These are phyloP conservation scores for Pseudomyrmex cubaensis DNA, from an alignment of 1,140 invertebrate genomes.

Conservation along the genomic window DNA sequence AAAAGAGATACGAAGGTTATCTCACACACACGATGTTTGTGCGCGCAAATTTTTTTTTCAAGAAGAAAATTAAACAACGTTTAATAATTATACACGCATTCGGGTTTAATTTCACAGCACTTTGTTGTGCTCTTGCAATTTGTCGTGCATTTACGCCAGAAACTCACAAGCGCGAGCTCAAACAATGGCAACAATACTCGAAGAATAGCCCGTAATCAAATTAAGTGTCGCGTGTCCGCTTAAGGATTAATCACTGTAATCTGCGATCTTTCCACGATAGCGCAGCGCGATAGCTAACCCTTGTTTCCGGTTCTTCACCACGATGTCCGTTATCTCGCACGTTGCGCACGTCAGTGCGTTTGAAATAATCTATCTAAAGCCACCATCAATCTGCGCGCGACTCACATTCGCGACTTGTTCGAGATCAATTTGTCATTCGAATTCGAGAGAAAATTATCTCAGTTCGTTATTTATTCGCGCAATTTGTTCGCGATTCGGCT, in stretches of 20 bases:
- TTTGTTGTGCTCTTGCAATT: conserved; percentile 7
- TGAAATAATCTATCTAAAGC: neutral
- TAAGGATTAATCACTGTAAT: conserved; percentile 69
- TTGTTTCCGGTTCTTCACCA: conserved; percentile 63
- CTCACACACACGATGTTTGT: too few species aligned
- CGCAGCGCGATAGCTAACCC: conserved; percentile 33
- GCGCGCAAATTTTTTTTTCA: neutral
- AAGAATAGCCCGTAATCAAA: conserved; percentile 59
- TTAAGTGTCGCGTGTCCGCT: conserved; percentile 64
- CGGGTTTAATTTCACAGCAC: conserved; percentile 9
- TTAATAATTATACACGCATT: conserved; percentile 5
- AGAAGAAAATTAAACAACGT: conserved; percentile 18
- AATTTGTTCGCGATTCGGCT: too few species aligned
- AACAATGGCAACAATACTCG: conserved; percentile 46
- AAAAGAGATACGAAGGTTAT: neutral
- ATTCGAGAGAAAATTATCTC: too few species aligned
- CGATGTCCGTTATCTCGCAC: conserved; percentile 68
- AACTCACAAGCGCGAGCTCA: conserved; percentile 29
- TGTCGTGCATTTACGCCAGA: conserved; percentile 23
- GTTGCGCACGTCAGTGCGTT: neutral
- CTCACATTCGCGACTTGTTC: too few species aligned
- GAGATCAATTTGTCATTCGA: too few species aligned
- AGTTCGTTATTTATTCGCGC: too few species aligned
- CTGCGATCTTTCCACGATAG: conserved; percentile 66
- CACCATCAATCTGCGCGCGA: too few species aligned